Evolutionary conservation across 2,888 invertebrate genomes (phyloP).

Genomic region (Venusia cambrica): DNA sequence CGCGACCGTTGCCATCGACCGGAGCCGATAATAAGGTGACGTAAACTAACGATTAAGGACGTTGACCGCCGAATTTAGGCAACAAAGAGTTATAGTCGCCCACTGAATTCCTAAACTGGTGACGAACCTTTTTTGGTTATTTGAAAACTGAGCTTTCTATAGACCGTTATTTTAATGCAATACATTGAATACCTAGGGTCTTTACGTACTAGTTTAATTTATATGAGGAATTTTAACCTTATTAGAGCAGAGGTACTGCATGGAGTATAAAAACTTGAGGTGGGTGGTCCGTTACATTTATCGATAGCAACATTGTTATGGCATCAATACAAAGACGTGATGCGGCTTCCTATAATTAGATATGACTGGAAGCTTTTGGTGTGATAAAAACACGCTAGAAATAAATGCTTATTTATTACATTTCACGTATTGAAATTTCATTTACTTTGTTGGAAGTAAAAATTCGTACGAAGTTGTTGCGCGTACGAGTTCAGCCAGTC

Average conservation of each 20-base stretch:
- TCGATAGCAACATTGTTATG: conserved; percentile 24
- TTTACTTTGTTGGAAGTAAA: no score
- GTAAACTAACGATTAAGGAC: conserved; percentile 56
- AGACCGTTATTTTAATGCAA: no score
- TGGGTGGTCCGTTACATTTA: conserved; percentile 29
- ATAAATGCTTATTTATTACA: no score
- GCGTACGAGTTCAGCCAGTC: not conserved
- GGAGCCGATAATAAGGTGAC: conserved; percentile 51
- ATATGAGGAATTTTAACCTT: conserved; percentile 1
- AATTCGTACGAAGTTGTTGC: conserved; percentile 5
- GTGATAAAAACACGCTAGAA: conserved; percentile 13
- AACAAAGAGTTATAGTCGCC: conserved; percentile 47
- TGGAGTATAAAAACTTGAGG: conserved; percentile 10
- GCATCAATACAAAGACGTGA: conserved; percentile 33
- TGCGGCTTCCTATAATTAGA: conserved; percentile 34
- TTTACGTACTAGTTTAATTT: no score
- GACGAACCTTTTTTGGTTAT: conserved; percentile 19
- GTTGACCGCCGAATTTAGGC: conserved; percentile 53
- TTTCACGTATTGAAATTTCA: no score
- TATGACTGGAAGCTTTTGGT: conserved; percentile 20
- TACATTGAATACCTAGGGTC: no score
- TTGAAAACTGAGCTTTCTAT: conserved; percentile 24
- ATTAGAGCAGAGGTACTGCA: conserved; percentile 1
- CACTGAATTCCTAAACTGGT: conserved; percentile 18
- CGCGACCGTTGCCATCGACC: conserved; percentile 40